These are phyloP conservation scores for Scelioninae gen. 2 DNA, from an alignment of 2,888 invertebrate genomes.

Conservation along the genomic window DNA sequence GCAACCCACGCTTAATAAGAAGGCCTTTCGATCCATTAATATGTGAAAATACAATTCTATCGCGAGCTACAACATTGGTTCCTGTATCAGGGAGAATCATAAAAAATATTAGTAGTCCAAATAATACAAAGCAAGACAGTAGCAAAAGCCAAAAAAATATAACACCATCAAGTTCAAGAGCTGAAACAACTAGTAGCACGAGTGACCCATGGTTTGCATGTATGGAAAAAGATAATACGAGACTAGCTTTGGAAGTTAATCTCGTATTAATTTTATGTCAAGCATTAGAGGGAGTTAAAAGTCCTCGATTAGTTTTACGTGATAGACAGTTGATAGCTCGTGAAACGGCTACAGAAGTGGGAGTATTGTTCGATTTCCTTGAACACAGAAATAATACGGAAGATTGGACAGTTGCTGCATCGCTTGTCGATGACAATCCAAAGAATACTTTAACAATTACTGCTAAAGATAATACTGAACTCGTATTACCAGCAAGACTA, in stretches of 20 bases:
- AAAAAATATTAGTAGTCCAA: constrained; percentile 62
- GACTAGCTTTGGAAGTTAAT: constrained; percentile 73
- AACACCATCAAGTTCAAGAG: no score
- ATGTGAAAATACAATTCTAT: constrained; percentile 73
- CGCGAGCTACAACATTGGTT: constrained; percentile 70
- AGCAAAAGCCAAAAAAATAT: constrained; percentile 36
- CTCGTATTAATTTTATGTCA: constrained; percentile 72
- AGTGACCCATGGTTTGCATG: constrained; percentile 74
- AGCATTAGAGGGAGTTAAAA: constrained; percentile 71
- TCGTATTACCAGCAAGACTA: constrained; percentile 67
- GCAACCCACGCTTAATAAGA: constrained; percentile 71
- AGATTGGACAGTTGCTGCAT: constrained; percentile 64
- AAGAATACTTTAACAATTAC: constrained; percentile 64
- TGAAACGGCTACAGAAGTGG: constrained; percentile 73
- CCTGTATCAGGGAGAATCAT: constrained; percentile 65
- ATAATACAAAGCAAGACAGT: constrained; percentile 27
- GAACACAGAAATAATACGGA: constrained; percentile 64
- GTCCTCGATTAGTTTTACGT: constrained; percentile 70
- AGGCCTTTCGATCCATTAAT: constrained; percentile 74
- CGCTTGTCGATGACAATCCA: constrained; percentile 66
- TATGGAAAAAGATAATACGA: constrained; percentile 73
- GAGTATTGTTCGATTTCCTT: constrained; percentile 73
- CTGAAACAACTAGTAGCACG: constrained; percentile 54
- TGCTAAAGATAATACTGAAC: constrained; percentile 60
- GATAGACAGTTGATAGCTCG: constrained; percentile 73